These are phyloP conservation scores for Camelus dromedarius DNA, from an alignment of 2,113 vertebrate species.

Conservation along the genomic window DNA sequence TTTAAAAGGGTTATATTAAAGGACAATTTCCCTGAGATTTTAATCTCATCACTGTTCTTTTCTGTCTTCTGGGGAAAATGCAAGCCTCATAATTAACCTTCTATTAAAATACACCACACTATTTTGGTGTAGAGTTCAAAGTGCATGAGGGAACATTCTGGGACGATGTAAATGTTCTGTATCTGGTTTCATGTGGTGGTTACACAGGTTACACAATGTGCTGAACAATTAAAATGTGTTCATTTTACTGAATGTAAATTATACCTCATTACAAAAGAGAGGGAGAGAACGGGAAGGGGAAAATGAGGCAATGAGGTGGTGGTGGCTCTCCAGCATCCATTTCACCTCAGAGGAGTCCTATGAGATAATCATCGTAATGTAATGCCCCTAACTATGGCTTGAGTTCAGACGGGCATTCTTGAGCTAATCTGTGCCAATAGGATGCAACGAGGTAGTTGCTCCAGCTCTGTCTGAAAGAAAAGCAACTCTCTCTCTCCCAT, in stretches of 20 bases:
- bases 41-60: conserved; percentile 62
- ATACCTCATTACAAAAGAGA: background rate
- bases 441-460: background rate
- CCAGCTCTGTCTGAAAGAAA: conserved; percentile 17
- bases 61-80: conserved; percentile 38
- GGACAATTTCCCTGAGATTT: conserved; percentile 61
- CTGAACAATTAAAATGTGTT: background rate
- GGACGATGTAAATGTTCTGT: background rate
- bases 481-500: background rate
- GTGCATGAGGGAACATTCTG: background rate
- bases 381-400: background rate
- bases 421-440: background rate
- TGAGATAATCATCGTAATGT: background rate
- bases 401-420: background rate
- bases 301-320: background rate
- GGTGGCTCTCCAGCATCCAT: background rate
- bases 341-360: background rate
- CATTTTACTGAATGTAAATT: background rate
- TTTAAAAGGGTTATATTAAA: conserved; percentile 51
- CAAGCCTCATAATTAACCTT: conserved; percentile 24
- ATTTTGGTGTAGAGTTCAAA: conserved; percentile 16
- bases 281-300: background rate
- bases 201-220: background rate
- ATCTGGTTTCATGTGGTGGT: background rate
- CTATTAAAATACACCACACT: background rate